Conservation (phyloP, 2,797 vertebrate species). For the Eurystomus glaucurus region DNA sequence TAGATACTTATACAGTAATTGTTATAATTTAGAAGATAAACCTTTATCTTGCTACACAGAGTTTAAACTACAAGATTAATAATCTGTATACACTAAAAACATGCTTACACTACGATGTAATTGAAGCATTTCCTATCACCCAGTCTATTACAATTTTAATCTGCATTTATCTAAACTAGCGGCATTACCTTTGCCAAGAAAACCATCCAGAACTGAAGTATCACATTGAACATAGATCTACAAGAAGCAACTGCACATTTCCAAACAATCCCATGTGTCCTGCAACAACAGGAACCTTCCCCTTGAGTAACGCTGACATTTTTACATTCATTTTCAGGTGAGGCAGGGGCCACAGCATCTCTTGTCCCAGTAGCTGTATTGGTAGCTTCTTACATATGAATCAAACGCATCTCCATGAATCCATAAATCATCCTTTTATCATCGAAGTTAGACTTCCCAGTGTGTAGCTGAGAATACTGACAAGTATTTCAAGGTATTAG, state of each 20-base stretch:
- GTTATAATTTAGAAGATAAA: neutral
- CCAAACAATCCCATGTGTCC: neutral
- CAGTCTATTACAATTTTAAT: neutral
- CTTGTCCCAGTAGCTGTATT: neutral
- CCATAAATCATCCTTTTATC: neutral
- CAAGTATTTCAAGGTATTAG: neutral
- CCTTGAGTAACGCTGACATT: neutral
- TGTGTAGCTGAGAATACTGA: neutral
- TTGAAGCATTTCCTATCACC: neutral
- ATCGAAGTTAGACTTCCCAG: neutral
- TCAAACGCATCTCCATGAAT: neutral
- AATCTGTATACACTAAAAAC: neutral
- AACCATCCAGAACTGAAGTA: neutral
- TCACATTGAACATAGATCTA: accelerated
- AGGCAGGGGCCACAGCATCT: neutral
- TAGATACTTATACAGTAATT: neutral
- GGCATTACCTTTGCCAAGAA: neutral
- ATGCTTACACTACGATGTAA: neutral
- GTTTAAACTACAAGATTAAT: conserved; percentile 6
- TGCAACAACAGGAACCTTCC: neutral
- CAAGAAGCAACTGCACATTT: neutral
- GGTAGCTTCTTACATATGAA: neutral
- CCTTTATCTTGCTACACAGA: neutral
- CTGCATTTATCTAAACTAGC: neutral
- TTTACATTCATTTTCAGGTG: neutral